phyloP scores from a whole-genome alignment of 2,888 invertebrate species.

The Perizoma affinitatum region DNA sequence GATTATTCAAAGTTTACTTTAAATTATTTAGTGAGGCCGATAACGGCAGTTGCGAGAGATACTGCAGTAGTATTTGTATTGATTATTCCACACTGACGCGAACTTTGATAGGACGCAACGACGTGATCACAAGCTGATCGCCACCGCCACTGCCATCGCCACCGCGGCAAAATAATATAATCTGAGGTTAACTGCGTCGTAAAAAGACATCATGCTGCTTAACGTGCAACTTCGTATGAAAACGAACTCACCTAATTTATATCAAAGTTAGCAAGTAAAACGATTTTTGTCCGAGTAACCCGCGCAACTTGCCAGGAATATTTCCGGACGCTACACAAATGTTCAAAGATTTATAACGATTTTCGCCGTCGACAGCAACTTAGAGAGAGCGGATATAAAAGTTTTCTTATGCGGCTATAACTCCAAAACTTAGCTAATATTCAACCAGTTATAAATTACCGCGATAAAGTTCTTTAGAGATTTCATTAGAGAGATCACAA shows the following conservation, averaged over 20 bases:
- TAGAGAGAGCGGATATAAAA: slow-evolving; percentile 53
- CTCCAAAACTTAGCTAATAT: slow-evolving; percentile 66
- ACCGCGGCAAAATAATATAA: too few species aligned
- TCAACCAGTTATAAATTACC: slow-evolving; percentile 63
- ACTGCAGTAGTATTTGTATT: too few species aligned
- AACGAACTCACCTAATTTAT: slow-evolving; percentile 38
- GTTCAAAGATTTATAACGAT: slow-evolving; percentile 65
- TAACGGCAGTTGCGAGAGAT: too few species aligned
- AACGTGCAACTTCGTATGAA: slow-evolving; percentile 3
- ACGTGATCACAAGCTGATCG: too few species aligned
- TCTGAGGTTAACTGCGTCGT: background rate
- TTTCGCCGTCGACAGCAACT: slow-evolving; percentile 58
- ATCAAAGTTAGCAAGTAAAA: slow-evolving; percentile 52
- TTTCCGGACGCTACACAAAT: slow-evolving; percentile 55
- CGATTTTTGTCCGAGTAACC: slow-evolving; percentile 44
- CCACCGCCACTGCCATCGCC: too few species aligned
- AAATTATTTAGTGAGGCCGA: too few species aligned
- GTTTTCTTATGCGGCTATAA: slow-evolving; percentile 50
- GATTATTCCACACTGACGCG: too few species aligned
- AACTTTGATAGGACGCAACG: too few species aligned
- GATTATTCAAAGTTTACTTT: too few species aligned
- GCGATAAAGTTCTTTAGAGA: slow-evolving; percentile 58
- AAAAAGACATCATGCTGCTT: background rate
- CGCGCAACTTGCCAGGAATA: slow-evolving; percentile 50
- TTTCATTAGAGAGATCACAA: slow-evolving; percentile 52